Percentiles rank a stretch among this genome's conserved stretches.
Conservation (phyloP, 2,888 invertebrate species). For the Hirtodrosophila cameraria region DNA sequence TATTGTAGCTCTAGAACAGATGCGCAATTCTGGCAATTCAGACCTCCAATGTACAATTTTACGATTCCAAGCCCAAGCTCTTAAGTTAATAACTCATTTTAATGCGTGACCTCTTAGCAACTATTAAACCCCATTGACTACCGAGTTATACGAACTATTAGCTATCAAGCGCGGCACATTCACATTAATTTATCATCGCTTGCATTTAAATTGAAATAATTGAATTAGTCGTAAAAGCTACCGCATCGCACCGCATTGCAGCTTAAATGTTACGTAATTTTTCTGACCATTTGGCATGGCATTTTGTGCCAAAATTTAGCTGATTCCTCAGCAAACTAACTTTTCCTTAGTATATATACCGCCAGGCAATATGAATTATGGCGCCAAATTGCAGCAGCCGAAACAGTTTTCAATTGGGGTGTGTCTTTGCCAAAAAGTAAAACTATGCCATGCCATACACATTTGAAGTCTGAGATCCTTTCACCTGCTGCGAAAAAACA, state of each 20-base stretch:
- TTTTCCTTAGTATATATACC: conserved; percentile 43
- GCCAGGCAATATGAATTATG: conserved; percentile 64
- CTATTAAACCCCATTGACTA: conserved; percentile 16
- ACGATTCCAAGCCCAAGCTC: too few species aligned
- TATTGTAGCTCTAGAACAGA: too few species aligned
- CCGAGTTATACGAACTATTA: conserved; percentile 22
- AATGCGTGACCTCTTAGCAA: conserved; percentile 26
- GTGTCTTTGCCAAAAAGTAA: conserved; percentile 50
- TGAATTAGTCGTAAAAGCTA: conserved; percentile 58
- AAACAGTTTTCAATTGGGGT: conserved; percentile 52
- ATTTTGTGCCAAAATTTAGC: conserved; percentile 31
- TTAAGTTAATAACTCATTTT: conserved; percentile 5
- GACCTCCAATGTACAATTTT: too few species aligned
- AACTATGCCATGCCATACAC: conserved; percentile 18
- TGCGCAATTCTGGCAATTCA: too few species aligned
- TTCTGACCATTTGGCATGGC: conserved; percentile 28
- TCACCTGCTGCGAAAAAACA: conserved; percentile 70
- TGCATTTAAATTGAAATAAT: conserved; percentile 70
- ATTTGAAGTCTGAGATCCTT: conserved; percentile 52
- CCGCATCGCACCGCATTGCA: conserved; percentile 54
- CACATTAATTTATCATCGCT: conserved; percentile 35
- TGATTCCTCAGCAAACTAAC: conserved; percentile 19
- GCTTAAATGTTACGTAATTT: conserved; percentile 54
- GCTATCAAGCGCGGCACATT: conserved; percentile 25
- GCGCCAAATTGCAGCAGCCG: conserved; percentile 48